A percentile compares a stretch with the other conserved stretches of the same genome.
phyloP scores from a whole-genome alignment of 1,140 invertebrate species.

The Drosophila ohnishii region DNA sequence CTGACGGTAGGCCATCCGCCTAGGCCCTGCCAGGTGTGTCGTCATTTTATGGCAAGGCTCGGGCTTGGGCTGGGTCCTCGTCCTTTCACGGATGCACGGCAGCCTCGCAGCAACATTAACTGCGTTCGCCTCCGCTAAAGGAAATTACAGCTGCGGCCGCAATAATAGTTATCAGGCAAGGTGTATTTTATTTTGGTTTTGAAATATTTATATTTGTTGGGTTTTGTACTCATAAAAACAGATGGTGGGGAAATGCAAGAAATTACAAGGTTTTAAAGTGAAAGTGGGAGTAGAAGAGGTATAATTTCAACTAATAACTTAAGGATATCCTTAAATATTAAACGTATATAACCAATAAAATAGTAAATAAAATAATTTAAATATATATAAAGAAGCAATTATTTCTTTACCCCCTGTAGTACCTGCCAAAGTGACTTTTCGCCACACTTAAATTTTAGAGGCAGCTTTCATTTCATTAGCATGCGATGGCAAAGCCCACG shows the following conservation, averaged over 20 bases:
- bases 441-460: conserved; percentile 47
- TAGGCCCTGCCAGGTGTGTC: conserved; percentile 41
- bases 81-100: conserved; percentile 14
- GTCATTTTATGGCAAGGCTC: conserved; percentile 18
- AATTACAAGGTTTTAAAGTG: background rate
- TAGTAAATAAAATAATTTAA: no score
- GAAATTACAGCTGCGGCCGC: conserved; percentile 24
- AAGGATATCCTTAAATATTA: background rate
- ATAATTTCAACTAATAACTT: background rate
- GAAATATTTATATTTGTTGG: background rate
- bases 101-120: conserved; percentile 24
- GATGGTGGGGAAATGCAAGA: background rate
- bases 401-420: background rate
- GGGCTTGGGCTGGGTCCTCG: background rate
- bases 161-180: background rate
- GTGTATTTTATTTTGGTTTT: background rate
- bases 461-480: conserved; percentile 44
- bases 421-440: background rate
- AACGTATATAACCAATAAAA: background rate
- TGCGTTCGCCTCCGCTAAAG: background rate
- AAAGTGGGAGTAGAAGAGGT: background rate
- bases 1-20: conserved; percentile 39
- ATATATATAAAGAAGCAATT: no score
- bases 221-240: background rate
- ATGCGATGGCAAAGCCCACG: conserved; percentile 22